Evolutionary conservation across 2,888 invertebrate genomes (phyloP).

Genomic region (Synergus gifuensis): DNA sequence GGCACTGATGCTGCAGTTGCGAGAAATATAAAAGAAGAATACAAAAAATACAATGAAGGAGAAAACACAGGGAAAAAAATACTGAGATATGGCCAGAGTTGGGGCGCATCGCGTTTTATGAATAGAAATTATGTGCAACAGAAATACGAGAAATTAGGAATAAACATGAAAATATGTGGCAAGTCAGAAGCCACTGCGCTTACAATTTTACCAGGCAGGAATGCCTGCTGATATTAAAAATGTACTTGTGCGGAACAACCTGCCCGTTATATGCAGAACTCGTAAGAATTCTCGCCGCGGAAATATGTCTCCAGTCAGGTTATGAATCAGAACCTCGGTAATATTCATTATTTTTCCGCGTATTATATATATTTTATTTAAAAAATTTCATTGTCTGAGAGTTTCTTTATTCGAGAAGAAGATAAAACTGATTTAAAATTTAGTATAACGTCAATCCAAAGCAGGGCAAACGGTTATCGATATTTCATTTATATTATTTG

Average conservation of each 20-base stretch:
- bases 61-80: not conserved
- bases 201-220: conserved; percentile 31
- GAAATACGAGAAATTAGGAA: conserved; percentile 39
- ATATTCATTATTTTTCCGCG: too few relatives aligned
- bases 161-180: conserved; percentile 17
- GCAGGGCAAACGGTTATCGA: too few relatives aligned
- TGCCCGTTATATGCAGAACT: not conserved
- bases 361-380: too few relatives aligned
- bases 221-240: conserved; percentile 21
- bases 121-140: conserved; percentile 23
- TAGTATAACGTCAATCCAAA: too few relatives aligned
- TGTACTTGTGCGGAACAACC: not conserved
- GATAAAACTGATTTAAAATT: too few relatives aligned
- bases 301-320: too few relatives aligned
- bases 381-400: too few relatives aligned
- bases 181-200: conserved; percentile 37
- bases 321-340: too few relatives aligned
- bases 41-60: not conserved
- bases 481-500: too few relatives aligned
- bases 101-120: not conserved
- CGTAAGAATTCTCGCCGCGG: too few relatives aligned
- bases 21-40: not conserved
- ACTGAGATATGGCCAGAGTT: not conserved
- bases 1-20: not conserved
- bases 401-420: too few relatives aligned